Evolutionary conservation across 2,888 invertebrate species (phyloP).

Genomic region (Xestia ashworthii): DNA sequence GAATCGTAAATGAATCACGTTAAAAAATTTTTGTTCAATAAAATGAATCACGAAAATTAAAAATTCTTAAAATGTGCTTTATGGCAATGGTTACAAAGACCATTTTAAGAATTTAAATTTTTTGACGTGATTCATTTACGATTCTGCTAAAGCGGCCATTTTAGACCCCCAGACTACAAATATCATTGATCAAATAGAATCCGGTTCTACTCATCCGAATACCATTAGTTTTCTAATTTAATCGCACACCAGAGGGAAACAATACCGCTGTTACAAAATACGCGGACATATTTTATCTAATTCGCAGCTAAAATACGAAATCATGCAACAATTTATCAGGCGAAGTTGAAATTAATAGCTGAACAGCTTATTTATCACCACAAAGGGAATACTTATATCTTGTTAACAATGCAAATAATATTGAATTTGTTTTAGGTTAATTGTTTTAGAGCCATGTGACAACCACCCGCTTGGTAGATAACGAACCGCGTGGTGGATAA

Average conservation of each 20-base stretch:
- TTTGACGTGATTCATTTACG: no score
- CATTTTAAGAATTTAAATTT: no score
- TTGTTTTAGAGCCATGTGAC: not conserved
- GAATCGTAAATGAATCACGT: no score
- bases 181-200: not conserved
- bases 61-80: no score
- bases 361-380: slow-evolving; percentile 30
- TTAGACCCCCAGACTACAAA: not conserved
- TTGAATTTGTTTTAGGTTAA: not conserved
- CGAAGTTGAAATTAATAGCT: slow-evolving; percentile 40
- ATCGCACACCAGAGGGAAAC: slow-evolving; percentile 30
- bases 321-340: slow-evolving; percentile 31
- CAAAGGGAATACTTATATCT: slow-evolving; percentile 24
- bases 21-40: no score
- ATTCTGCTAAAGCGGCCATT: no score
- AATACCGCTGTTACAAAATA: slow-evolving; percentile 15
- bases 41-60: no score
- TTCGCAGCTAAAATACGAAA: slow-evolving; percentile 30
- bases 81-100: no score
- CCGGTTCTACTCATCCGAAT: not conserved
- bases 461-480: no score
- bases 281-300: slow-evolving; percentile 30
- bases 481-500: not conserved
- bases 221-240: slow-evolving; percentile 25
- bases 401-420: slow-evolving; percentile 7